Percentiles rank a stretch among this genome's conserved stretches.
These are phyloP conservation scores for Magallana gigas DNA, from an alignment of 1,140 invertebrate genomes.

Conservation along the genomic window DNA sequence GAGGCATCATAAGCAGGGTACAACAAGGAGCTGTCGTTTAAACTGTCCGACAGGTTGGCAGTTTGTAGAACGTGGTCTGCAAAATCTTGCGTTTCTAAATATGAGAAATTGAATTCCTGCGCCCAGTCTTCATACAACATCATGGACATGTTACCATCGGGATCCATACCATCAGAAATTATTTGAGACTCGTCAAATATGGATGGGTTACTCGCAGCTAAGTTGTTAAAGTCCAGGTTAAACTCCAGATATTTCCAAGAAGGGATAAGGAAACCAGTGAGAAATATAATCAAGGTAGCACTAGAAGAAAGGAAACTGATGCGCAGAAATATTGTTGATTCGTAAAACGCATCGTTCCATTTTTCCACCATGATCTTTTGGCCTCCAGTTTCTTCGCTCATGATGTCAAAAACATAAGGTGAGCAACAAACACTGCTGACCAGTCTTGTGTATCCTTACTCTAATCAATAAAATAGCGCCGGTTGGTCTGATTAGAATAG, in stretches of 20 bases:
- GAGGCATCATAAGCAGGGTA: neutral
- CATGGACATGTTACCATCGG: neutral
- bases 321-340: conserved; percentile 13
- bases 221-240: neutral
- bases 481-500: neutral
- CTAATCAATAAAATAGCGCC: neutral
- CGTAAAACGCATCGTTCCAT: neutral
- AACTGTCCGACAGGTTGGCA: neutral
- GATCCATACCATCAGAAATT: neutral
- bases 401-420: neutral
- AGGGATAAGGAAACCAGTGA: neutral
- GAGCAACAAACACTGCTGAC: neutral
- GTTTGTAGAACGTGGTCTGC: neutral
- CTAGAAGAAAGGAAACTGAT: neutral
- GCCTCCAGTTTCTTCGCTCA: neutral
- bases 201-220: neutral
- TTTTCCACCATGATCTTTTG: neutral
- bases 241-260: conserved; percentile 31
- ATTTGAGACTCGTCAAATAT: neutral
- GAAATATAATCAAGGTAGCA: neutral
- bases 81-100: neutral
- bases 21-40: neutral
- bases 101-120: conserved; percentile 1
- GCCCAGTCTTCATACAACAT: neutral
- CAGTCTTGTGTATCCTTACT: neutral